Conservation (phyloP, 2,797 vertebrate species). For the Dendrocincla fuliginosa region DNA sequence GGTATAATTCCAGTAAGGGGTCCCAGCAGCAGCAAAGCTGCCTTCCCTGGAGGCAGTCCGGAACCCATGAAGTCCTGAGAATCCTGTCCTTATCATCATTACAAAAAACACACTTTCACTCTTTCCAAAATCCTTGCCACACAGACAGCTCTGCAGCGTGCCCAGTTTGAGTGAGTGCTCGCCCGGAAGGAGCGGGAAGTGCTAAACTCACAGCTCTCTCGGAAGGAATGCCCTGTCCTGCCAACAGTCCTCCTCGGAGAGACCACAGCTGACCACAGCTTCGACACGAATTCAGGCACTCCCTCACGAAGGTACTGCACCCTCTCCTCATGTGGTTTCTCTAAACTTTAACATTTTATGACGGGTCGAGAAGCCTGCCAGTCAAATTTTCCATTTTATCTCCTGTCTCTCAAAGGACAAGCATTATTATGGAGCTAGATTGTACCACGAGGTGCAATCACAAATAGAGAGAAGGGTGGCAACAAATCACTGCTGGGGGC, state of each 20-base stretch:
- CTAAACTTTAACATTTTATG: not conserved
- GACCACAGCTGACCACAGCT: not conserved
- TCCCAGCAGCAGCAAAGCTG: not conserved
- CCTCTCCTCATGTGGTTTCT: not conserved
- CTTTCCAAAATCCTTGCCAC: not conserved
- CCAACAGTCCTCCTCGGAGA: not conserved
- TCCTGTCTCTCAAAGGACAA: not conserved
- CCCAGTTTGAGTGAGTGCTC: accelerated
- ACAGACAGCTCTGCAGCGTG: not conserved
- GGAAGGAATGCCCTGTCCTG: not conserved
- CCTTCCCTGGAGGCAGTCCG: not conserved
- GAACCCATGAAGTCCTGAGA: accelerated
- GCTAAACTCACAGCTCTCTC: accelerated
- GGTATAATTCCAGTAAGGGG: not conserved
- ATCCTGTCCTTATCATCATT: accelerated
- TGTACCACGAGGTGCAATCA: not conserved
- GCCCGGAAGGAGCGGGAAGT: accelerated
- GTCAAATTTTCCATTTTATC: not conserved
- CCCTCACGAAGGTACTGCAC: not conserved
- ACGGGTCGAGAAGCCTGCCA: not conserved
- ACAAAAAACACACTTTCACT: not conserved
- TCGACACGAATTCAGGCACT: not conserved
- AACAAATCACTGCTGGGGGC: not conserved
- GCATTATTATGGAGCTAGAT: not conserved
- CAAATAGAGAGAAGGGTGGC: not conserved